A percentile compares a stretch with the other conserved stretches of the same genome.
These are phyloP conservation scores for Phoenicopterus ruber DNA, from an alignment of 2,113 vertebrate genomes.

Conservation along the genomic window DNA sequence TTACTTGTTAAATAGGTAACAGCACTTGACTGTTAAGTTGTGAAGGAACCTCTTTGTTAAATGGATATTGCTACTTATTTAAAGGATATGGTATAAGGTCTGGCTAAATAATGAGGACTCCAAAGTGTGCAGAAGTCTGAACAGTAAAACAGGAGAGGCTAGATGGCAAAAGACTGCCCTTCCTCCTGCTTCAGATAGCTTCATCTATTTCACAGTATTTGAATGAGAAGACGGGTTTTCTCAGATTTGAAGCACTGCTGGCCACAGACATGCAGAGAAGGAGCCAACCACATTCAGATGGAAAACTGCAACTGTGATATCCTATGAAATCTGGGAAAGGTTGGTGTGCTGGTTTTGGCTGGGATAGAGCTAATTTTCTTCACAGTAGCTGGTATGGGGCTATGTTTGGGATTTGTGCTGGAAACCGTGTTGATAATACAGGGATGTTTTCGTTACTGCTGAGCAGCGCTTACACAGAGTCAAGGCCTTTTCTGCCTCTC, in stretches of 20 bases:
- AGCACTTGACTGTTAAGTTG: neutral
- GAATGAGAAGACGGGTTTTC: neutral
- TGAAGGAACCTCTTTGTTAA: slow-evolving; percentile 21
- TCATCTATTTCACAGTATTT: neutral
- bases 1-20: slow-evolving; percentile 38
- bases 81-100: neutral
- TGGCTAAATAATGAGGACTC: neutral
- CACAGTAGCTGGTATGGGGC: too few relatives aligned
- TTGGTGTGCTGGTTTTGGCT: neutral
- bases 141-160: neutral
- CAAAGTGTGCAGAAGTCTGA: neutral
- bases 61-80: slow-evolving; percentile 6
- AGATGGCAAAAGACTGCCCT: neutral
- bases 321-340: neutral
- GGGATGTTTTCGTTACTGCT: too few relatives aligned
- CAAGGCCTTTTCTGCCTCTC: too few relatives aligned
- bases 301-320: neutral
- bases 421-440: too few relatives aligned
- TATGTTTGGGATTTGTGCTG: too few relatives aligned
- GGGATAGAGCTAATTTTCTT: too few relatives aligned
- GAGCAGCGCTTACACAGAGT: too few relatives aligned
- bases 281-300: neutral
- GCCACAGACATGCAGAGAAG: neutral
- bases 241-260: neutral
- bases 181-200: neutral